A percentile compares a stretch with the other conserved stretches of the same genome.
phyloP scores from a whole-genome alignment of 2,113 vertebrate genomes.

The Scophthalmus maximus region DNA sequence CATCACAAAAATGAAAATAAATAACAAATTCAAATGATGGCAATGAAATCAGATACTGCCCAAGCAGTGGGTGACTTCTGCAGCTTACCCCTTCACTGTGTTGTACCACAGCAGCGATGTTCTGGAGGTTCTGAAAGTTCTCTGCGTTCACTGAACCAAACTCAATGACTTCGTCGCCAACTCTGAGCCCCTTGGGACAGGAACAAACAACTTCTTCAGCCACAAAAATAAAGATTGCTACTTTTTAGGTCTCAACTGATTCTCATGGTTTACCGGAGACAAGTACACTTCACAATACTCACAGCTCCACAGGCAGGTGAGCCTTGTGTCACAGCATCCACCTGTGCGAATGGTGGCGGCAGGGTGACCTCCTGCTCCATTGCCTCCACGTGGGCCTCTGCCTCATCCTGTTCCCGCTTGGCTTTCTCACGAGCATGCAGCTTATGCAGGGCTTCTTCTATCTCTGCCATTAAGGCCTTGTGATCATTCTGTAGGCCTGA shows the following conservation, averaged over 20 bases:
- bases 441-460: constrained; percentile 93
- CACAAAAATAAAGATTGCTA: not conserved
- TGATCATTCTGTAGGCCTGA: constrained; percentile 97
- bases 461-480: constrained; percentile 92
- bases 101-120: constrained; percentile 91
- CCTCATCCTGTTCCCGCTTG: constrained; percentile 86
- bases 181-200: constrained; percentile 86
- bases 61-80: not conserved
- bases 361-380: constrained; percentile 69
- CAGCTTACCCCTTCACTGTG: constrained; percentile 93
- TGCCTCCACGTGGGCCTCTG: constrained; percentile 77
- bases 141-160: constrained; percentile 92
- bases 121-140: constrained; percentile 94
- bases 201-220: constrained; percentile 25
- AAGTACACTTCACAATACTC: constrained; percentile 46
- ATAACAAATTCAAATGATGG: not conserved
- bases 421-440: constrained; percentile 91
- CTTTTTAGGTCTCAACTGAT: not conserved
- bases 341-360: constrained; percentile 86
- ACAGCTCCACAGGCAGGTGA: constrained; percentile 91
- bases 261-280: not conserved
- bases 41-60: not conserved
- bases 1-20: not conserved
- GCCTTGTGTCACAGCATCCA: constrained; percentile 87
- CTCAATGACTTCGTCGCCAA: constrained; percentile 90